phyloP scores from a whole-genome alignment of 2,888 invertebrate genomes.

The Sinopyrophorus schimmeli region DNA sequence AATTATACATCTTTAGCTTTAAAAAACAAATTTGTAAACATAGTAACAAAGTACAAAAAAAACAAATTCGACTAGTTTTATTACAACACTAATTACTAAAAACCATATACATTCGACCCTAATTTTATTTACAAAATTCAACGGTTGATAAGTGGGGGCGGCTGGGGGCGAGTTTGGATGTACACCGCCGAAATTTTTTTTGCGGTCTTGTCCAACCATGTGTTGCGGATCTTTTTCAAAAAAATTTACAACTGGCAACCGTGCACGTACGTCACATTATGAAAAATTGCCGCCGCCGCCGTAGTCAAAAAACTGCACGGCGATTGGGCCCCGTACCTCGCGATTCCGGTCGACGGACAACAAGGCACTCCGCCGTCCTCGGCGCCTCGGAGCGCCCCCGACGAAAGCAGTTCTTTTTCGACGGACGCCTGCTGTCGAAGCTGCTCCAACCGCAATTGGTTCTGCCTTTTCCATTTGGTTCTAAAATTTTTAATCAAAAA shows the following conservation, averaged over 20 bases:
- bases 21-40: no score
- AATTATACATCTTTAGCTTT: no score
- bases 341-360: conserved; percentile 47
- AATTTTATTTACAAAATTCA: no score
- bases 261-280: conserved; percentile 74
- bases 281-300: conserved; percentile 72
- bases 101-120: no score
- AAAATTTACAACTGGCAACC: conserved; percentile 66
- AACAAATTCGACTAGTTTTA: no score
- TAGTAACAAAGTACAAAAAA: no score
- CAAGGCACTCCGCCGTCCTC: conserved; percentile 47
- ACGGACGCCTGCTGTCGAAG: conserved; percentile 80
- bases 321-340: conserved; percentile 50
- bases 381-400: conserved; percentile 42
- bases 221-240: no score
- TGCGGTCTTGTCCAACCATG: no score
- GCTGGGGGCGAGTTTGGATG: no score
- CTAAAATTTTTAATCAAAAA: conserved; percentile 52
- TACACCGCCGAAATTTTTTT: no score
- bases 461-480: conserved; percentile 89
- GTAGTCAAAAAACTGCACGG: conserved; percentile 69
- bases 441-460: conserved; percentile 83
- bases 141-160: no score
- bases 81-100: no score
- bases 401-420: conserved; percentile 66